phyloP scores from a whole-genome alignment of 2,888 invertebrate genomes.

The Caenorhabditis drosophilae region DNA sequence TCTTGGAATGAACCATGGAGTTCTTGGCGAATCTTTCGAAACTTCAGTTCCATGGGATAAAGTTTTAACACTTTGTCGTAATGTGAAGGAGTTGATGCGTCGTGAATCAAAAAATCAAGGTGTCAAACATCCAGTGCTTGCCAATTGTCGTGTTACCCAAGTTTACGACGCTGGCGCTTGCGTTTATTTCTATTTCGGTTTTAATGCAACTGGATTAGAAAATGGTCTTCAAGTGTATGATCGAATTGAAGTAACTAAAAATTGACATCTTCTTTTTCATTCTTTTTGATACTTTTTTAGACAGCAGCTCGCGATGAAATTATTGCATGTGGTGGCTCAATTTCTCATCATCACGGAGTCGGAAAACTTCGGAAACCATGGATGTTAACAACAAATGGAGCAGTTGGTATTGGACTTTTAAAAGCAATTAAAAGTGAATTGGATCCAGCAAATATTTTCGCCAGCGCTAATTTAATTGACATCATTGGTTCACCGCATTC shows the following conservation, averaged over 20 bases:
- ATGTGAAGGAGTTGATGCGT: conserved; percentile 84
- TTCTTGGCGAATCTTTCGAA: conserved; percentile 95
- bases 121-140: conserved; percentile 71
- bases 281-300: conserved; percentile 59
- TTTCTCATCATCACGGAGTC: conserved; percentile 91
- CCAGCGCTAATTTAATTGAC: conserved; percentile 80
- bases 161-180: conserved; percentile 96
- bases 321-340: conserved; percentile 84
- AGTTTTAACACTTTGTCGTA: conserved; percentile 78
- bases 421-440: conserved; percentile 83
- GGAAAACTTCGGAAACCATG: conserved; percentile 83
- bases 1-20: conserved; percentile 83
- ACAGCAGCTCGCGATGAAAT: conserved; percentile 88
- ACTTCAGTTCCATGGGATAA: conserved; percentile 91
- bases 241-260: conserved; percentile 78
- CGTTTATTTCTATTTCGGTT: conserved; percentile 91
- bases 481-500: conserved; percentile 46
- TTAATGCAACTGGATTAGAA: conserved; percentile 75
- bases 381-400: conserved; percentile 84
- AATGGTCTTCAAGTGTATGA: conserved; percentile 84
- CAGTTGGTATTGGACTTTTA: conserved; percentile 80
- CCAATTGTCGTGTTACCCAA: conserved; percentile 81
- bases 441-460: conserved; percentile 94
- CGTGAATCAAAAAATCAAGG: conserved; percentile 72
- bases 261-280: neutral